These are phyloP conservation scores for Linyphia triangularis DNA, from an alignment of 2,888 invertebrate genomes.

Conservation along the genomic window DNA sequence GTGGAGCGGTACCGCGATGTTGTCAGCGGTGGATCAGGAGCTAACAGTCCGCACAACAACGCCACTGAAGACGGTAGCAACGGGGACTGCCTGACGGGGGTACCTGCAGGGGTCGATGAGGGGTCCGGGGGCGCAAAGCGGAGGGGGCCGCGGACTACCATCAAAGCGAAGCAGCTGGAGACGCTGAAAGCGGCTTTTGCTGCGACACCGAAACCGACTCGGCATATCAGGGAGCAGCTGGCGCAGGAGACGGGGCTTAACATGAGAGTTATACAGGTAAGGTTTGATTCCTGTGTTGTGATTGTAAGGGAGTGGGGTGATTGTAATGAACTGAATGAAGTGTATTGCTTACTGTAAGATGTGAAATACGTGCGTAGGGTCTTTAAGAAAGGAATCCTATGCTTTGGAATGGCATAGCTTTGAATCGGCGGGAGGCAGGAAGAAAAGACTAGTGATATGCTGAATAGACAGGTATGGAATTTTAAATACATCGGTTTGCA, in stretches of 20 bases:
- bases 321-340: too few relatives aligned
- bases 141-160: conserved; percentile 98
- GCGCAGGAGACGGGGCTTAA: conserved; percentile 99
- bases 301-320: too few relatives aligned
- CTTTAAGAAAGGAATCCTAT: too few relatives aligned
- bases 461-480: too few relatives aligned
- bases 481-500: too few relatives aligned
- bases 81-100: conserved; percentile 13
- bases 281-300: conserved; percentile 76
- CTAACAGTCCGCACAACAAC: conserved; percentile 56
- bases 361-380: too few relatives aligned
- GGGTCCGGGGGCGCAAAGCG: conserved; percentile 90
- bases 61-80: conserved; percentile 34
- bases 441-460: too few relatives aligned
- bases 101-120: conserved; percentile 59
- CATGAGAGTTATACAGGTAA: conserved; percentile 99
- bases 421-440: too few relatives aligned
- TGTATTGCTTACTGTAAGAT: too few relatives aligned
- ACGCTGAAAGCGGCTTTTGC: conserved; percentile 99
- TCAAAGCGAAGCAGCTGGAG: conserved; percentile 99
- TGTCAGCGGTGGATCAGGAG: conserved; percentile 66
- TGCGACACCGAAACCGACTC: conserved; percentile 99
- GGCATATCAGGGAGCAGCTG: conserved; percentile 98
- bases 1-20: conserved; percentile 63
- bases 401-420: too few relatives aligned